Evolutionary conservation across 2,888 invertebrate species (phyloP), one percentile per base, ranked within the genome.

Genomic region (Zonitis immaculata): DNA sequence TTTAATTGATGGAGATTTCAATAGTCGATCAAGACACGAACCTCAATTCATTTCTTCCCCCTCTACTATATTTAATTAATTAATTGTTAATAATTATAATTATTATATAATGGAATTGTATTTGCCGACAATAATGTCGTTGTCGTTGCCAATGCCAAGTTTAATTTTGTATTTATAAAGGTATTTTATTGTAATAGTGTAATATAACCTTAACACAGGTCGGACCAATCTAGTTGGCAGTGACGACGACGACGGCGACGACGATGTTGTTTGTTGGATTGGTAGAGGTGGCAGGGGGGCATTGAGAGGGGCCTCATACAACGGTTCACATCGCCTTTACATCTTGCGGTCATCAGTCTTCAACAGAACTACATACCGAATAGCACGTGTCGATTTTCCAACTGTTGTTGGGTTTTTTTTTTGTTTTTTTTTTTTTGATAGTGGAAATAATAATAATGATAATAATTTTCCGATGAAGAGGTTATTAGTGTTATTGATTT

Each of bases 341-440:
- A 66, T 65, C 64, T 70, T 70, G 73, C 76, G 76, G 76, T 76
- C 76, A 77, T 74, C 76, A 76, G 76, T 76, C 75, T 73, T 72
- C 65, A 66, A 67, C 69, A 71, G 71, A 72, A 71, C 69, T 65
- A 69, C 66, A 60, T 63, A 62, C 65, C n/a, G 63, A 64, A 62
- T 54, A 66, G 62, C 70, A 69, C 69, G 51, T 51, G 53, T 32
- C 26, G 22, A n/a, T n/a, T n/a, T n/a, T n/a, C 4, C 14, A 14
- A 12, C 14, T 30, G 1, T 25, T 26, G 7, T n/a, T 7, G 2
- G 8, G 30, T 6, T 28, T 1, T 9, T 16, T 14, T 20, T 49
- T 26, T 44, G 35, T 45, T 46, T 47, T 53, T 48, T 49, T 46
- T n/a, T n/a, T n/a, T n/a, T n/a, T n/a, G n/a, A n/a, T n/a, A n/a